Evolutionary conservation across 2,888 invertebrate genomes (phyloP).

Genomic region (Agrotis exclamationis): DNA sequence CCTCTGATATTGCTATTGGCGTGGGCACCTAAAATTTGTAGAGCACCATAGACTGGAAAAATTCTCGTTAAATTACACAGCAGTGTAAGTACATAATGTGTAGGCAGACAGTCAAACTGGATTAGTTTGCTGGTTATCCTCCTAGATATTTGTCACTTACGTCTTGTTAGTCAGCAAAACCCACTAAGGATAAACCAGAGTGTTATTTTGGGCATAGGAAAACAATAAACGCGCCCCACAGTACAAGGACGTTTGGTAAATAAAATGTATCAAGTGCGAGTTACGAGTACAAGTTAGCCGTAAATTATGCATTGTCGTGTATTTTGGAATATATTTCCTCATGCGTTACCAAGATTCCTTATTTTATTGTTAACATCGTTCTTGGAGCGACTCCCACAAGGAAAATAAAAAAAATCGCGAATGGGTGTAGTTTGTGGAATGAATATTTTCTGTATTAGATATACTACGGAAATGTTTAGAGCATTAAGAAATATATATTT

Average conservation of each 20-base stretch:
- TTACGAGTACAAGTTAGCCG: slow-evolving; percentile 42
- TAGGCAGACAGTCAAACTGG: not conserved
- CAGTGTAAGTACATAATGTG: no score
- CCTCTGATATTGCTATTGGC: no score
- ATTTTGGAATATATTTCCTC: slow-evolving; percentile 51
- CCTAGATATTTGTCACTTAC: not conserved
- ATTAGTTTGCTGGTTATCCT: not conserved
- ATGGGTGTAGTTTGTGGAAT: slow-evolving; percentile 40
- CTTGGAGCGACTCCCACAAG: slow-evolving; percentile 15
- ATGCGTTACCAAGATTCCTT: slow-evolving; percentile 45
- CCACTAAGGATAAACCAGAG: slow-evolving; percentile 1
- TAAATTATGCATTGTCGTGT: slow-evolving; percentile 51
- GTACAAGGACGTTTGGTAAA: slow-evolving; percentile 28
- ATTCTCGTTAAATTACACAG: no score
- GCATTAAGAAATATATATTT: slow-evolving; percentile 22
- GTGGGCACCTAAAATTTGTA: no score
- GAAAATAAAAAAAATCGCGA: slow-evolving; percentile 42
- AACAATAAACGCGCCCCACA: slow-evolving; percentile 16
- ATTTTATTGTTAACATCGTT: slow-evolving; percentile 52
- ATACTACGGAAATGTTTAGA: slow-evolving; percentile 17
- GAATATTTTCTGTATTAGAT: slow-evolving; percentile 25
- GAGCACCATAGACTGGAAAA: no score
- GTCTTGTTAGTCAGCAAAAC: not conserved
- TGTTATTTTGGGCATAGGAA: not conserved
- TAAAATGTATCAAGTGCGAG: slow-evolving; percentile 38